These are phyloP conservation scores for Drosophila algonquin DNA, from an alignment of 2,888 invertebrate genomes.

Conservation along the genomic window DNA sequence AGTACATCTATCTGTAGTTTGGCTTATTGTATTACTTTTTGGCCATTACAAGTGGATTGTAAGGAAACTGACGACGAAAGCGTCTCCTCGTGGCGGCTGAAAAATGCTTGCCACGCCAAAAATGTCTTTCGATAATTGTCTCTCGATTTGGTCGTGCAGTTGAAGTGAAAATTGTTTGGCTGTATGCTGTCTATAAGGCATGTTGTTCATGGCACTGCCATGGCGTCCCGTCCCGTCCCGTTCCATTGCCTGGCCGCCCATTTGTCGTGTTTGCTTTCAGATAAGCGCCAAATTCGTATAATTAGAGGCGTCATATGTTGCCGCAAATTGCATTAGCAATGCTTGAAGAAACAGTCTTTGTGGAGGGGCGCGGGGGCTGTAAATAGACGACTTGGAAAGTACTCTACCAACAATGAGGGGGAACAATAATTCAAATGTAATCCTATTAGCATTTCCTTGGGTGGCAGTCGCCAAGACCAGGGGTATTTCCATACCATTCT, in stretches of 20 bases:
- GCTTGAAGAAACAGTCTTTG: constrained; percentile 24
- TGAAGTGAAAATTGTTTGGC: constrained; percentile 65
- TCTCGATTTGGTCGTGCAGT: constrained; percentile 58
- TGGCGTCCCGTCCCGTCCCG: constrained; percentile 12
- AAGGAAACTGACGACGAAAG: constrained; percentile 61
- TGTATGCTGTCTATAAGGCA: constrained; percentile 29
- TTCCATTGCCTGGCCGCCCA: constrained; percentile 64
- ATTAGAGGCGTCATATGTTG: constrained; percentile 73
- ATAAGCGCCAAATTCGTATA: constrained; percentile 77
- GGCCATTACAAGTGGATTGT: constrained; percentile 53
- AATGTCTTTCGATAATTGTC: constrained; percentile 67
- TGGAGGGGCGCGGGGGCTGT: background rate
- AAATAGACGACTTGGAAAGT: background rate
- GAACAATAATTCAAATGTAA: background rate
- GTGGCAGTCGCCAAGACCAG: too few relatives aligned
- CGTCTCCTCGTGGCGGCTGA: background rate
- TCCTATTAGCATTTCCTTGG: background rate
- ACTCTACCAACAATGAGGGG: constrained; percentile 8
- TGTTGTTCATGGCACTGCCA: constrained; percentile 47
- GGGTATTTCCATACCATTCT: too few relatives aligned
- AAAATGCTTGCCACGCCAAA: constrained; percentile 64
- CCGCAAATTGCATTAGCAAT: constrained; percentile 64
- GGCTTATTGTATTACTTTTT: constrained; percentile 41
- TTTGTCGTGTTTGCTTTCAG: constrained; percentile 69
- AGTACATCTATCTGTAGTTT: constrained; percentile 50